Evolutionary conservation across 2,888 invertebrate species (phyloP), one percentile per base, ranked within the genome.

Genomic region (Meganola albula): DNA sequence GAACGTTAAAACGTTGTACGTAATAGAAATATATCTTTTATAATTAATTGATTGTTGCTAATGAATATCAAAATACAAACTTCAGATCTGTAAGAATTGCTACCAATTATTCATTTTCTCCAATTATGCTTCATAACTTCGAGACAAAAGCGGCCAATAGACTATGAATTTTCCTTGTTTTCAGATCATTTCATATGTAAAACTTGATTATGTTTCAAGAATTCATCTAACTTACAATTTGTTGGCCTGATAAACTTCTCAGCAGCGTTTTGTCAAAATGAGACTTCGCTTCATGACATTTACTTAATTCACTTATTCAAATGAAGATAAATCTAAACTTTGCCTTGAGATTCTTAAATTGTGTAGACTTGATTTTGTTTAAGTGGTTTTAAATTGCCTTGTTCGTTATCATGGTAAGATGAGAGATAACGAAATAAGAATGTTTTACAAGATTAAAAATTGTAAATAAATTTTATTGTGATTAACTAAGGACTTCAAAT

Each of bases 301-400:
- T 36, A 31, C 41, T 56, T 57, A 53, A 54, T 57, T 57, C 40
- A 47, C 40, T 56, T 53, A 53, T 53, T 50, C 31, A 53, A 57
- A 56, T 56, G 52, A 52, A 52, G 54, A 47, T 28, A 41, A 40
- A 47, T 53, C 42, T 47, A 37, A 52, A 52, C 31, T 50, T 50
- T 43, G 37, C 40, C 37, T 33, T 40, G 40, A 42, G n/a, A 41
- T 38, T 47, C 49, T 45, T 47, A 44, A 53, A 50, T 46, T 43
- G 35, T 50, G 40, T 34, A 35, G 40, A 40, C 48, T 46, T 51
- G 35, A 51, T 53, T 53, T 20, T 48, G 36, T 44, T 45, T 44
- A 48, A 48, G 40, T 44, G 43, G 41, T 48, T 40, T 46, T 31
- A 27, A 41, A 52, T 53, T 39, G 34, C 38, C 39, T 43, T 37